Percentiles rank a stretch among this genome's conserved stretches.
Evolutionary conservation across 2,113 vertebrate species (phyloP).

Genomic region (Paramisgurnus dabryanus): DNA sequence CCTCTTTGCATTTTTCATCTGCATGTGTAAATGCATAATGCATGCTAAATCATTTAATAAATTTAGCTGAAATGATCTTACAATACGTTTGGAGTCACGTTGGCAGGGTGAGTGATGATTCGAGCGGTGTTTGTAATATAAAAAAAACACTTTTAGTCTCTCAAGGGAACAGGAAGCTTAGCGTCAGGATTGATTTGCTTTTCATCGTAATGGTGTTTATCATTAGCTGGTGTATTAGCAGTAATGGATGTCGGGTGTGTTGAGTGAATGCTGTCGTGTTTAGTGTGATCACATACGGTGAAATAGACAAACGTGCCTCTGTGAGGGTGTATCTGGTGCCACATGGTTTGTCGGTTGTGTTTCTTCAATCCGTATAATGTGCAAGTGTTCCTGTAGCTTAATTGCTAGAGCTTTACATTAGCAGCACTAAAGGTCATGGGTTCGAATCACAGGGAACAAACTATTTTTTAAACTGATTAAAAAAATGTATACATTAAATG

Average conservation of each 20-base stretch:
- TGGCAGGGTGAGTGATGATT: slow-evolving; percentile 69
- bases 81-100: slow-evolving; percentile 66
- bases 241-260: slow-evolving; percentile 75
- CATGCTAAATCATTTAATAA: slow-evolving; percentile 66
- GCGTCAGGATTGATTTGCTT: slow-evolving; percentile 74
- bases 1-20: slow-evolving; percentile 37
- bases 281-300: slow-evolving; percentile 68
- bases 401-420: too few species aligned
- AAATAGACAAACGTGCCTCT: slow-evolving; percentile 68
- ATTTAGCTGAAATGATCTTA: slow-evolving; percentile 66
- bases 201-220: slow-evolving; percentile 80
- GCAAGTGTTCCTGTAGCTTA: too few species aligned
- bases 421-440: too few species aligned
- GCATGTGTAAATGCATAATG: slow-evolving; percentile 61
- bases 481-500: too few species aligned
- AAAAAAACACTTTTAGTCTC: slow-evolving; percentile 71
- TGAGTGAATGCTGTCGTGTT: slow-evolving; percentile 74
- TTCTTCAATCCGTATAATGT: not conserved
- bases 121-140: slow-evolving; percentile 66
- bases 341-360: not conserved
- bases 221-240: slow-evolving; percentile 78
- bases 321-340: slow-evolving; percentile 32
- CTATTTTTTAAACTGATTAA: too few species aligned
- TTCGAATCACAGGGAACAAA: too few species aligned
- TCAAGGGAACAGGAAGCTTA: slow-evolving; percentile 55